Conservation (phyloP, 2,888 invertebrate species). For the Mythimna pallens region DNA sequence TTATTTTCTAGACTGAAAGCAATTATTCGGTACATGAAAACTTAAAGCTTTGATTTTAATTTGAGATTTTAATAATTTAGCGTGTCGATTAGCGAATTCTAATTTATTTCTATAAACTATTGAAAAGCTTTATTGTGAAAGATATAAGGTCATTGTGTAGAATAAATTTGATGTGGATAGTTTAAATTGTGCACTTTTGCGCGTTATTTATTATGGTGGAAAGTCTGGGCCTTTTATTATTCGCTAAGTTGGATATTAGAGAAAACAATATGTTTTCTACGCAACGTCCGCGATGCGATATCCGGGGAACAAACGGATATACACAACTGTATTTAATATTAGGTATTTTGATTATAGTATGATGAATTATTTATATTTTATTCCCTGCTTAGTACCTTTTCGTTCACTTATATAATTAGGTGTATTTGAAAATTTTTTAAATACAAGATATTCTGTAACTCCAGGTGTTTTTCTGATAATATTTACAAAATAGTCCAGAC, state of each 20-base stretch:
- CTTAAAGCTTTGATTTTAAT: conserved; percentile 19
- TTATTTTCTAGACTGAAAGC: conserved; percentile 56
- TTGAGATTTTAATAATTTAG: conserved; percentile 20
- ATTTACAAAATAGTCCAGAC: not conserved
- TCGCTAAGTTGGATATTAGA: conserved; percentile 3
- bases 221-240: conserved; percentile 15
- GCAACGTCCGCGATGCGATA: not conserved
- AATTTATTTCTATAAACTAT: conserved; percentile 37
- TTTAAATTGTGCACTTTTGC: conserved; percentile 21
- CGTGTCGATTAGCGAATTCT: conserved; percentile 12
- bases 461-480: not conserved
- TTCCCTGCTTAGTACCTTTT: conserved; percentile 11
- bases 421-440: not conserved
- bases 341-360: conserved; percentile 7
- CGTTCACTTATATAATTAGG: not conserved
- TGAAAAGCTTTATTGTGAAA: conserved; percentile 19
- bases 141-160: conserved; percentile 24
- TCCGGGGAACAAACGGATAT: not conserved
- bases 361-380: conserved; percentile 19
- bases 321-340: conserved; percentile 10
- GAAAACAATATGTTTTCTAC: conserved; percentile 8
- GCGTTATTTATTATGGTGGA: not conserved
- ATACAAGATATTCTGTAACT: conserved; percentile 1
- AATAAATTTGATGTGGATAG: conserved; percentile 21
- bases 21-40: conserved; percentile 30